Percentiles rank a stretch among this genome's conserved stretches.
These are phyloP conservation scores for Falco berigora DNA, from an alignment of 2,797 vertebrate species.

Conservation along the genomic window DNA sequence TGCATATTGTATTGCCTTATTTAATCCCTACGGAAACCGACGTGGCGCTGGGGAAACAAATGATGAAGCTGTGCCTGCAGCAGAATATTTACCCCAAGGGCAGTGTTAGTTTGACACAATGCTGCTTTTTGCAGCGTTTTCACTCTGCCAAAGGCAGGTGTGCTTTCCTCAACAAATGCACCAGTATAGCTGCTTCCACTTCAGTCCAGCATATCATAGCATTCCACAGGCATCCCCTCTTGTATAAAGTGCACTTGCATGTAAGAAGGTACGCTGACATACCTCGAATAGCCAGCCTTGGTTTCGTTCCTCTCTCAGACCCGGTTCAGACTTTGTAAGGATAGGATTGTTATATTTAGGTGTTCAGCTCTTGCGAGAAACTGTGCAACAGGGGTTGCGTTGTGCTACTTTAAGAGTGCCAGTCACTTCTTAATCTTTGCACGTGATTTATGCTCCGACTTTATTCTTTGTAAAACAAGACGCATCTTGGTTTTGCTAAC, in stretches of 20 bases:
- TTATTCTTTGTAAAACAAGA: background rate
- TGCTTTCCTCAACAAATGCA: background rate
- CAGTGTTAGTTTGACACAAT: background rate
- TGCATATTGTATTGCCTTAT: background rate
- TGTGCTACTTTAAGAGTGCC: background rate
- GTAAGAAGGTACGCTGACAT: background rate
- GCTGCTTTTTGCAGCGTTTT: background rate
- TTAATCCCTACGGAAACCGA: background rate
- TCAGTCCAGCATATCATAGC: background rate
- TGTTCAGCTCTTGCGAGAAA: background rate
- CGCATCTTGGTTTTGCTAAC: background rate
- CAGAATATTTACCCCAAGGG: background rate
- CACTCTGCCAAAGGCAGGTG: background rate
- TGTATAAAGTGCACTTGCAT: background rate
- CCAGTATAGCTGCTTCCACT: background rate
- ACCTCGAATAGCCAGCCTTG: background rate
- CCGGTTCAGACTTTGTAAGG: background rate
- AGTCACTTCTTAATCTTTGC: background rate
- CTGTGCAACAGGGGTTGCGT: background rate
- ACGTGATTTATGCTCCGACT: background rate
- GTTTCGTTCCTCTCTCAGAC: background rate
- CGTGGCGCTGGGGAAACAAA: background rate
- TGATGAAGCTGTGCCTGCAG: background rate
- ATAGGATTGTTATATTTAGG: background rate
- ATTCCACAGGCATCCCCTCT: background rate